Base-by-base conservation (phyloP, 2,888 invertebrate genomes). In the Drosophila histrio region DNA sequence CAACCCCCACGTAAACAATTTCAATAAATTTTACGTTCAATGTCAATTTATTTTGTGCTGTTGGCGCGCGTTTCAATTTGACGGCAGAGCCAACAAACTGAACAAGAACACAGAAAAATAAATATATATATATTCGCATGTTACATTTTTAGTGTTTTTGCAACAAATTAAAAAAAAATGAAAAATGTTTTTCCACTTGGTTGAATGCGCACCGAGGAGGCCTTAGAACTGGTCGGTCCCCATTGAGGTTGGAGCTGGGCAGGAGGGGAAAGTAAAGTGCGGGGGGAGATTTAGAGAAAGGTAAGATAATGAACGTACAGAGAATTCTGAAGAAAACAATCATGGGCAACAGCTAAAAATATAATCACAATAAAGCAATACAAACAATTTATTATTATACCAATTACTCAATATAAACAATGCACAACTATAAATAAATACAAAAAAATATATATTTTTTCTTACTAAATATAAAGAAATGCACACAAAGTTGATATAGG, bases 11-110 rank as follows among this genome's bases (percentile, higher is more conserved):
- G 79, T 68, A 81, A 81, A 79, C 85, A 82, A 85, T 85, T 82
- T 82, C 85, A 82, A 82, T 82, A 85, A 85, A 82, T 82, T 82
- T 49, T 65, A 75, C 75, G 79, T 72, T 85, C 81, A 82, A 82
- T 82, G 81, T 79, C 81, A 82, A 82, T 82, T 82, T 82, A 77
- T 85, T 85, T 82, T 79, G 53, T 74, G 67, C 75, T 66, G 70
- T 62, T 76, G 68, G 70, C 65, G 58, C 74, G 79, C 81, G 63
- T 77, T 82, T 82, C 86, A 82, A 82, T 82, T 85, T 85, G 85
- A 77, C 67, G 77, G 67, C 74, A 54, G 52, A 65, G 47, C 34
- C 64, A 72, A 41, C 46, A 72, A 62, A 30, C 53, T 52, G 50
- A 58, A 53, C 47, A 71, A 61, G 56, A 76, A 46, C 26, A 30